A percentile compares a stretch with the other conserved stretches of the same genome.
These are phyloP conservation scores for Melinaea marsaeus DNA, from an alignment of 2,888 invertebrate species.

Conservation along the genomic window DNA sequence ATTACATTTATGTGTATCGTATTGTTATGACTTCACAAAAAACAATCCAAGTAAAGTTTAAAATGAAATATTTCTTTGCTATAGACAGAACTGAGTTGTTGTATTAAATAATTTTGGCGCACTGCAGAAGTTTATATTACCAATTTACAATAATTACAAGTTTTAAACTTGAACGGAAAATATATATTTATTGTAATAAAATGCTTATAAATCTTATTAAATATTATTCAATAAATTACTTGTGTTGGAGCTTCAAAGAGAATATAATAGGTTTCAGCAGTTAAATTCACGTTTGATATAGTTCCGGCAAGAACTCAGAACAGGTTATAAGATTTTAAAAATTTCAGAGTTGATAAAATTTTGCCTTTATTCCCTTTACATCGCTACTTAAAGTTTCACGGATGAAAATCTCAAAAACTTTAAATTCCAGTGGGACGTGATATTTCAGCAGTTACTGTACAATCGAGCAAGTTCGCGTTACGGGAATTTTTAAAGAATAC, in stretches of 20 bases:
- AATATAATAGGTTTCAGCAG: neutral
- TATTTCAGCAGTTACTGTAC: slow-evolving; percentile 31
- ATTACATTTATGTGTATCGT: too few species aligned
- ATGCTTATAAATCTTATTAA: neutral
- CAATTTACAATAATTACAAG: too few species aligned
- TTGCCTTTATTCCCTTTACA: slow-evolving; percentile 31
- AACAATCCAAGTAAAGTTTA: neutral
- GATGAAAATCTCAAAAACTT: slow-evolving; percentile 33
- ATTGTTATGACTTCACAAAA: too few species aligned
- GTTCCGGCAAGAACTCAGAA: slow-evolving; percentile 3
- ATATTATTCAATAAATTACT: neutral
- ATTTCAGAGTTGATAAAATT: slow-evolving; percentile 33
- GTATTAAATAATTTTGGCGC: neutral
- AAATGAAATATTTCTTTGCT: neutral
- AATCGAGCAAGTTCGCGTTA: slow-evolving; percentile 20
- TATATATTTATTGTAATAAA: neutral
- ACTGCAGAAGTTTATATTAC: neutral
- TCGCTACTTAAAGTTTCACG: slow-evolving; percentile 33
- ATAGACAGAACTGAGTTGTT: neutral
- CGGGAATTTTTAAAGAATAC: slow-evolving; percentile 28
- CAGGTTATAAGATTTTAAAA: slow-evolving; percentile 22
- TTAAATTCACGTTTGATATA: slow-evolving; percentile 22
- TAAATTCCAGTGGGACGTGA: slow-evolving; percentile 34
- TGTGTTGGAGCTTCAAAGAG: too few species aligned
- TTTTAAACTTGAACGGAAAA: neutral